A percentile compares a stretch with the other conserved stretches of the same genome.
phyloP scores from a whole-genome alignment of 2,888 invertebrate species.

The Crematogaster levior region DNA sequence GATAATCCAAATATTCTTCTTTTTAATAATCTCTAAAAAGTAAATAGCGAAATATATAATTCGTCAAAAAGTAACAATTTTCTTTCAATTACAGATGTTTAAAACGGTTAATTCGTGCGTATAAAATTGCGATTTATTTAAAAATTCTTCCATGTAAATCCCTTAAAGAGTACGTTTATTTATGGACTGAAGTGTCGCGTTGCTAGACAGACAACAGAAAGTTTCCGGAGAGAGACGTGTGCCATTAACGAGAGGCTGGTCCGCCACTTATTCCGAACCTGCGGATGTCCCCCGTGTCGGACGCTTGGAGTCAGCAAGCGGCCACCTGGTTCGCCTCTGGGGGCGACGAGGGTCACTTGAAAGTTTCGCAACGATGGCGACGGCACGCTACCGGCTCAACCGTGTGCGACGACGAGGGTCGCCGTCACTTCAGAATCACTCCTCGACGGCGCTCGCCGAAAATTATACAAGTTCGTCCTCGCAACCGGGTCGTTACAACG shows the following conservation, averaged over 20 bases:
- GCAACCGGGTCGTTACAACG: slow-evolving; percentile 42
- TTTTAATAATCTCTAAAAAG: background rate
- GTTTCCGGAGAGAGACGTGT: slow-evolving; percentile 36
- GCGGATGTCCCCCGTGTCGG: slow-evolving; percentile 37
- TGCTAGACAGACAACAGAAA: slow-evolving; percentile 30
- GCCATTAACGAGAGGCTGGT: slow-evolving; percentile 39
- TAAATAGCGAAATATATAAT: background rate
- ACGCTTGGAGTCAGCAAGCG: slow-evolving; percentile 19
- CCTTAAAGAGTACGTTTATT: background rate
- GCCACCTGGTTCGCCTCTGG: slow-evolving; percentile 23
- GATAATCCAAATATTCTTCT: background rate
- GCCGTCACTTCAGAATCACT: slow-evolving; percentile 53
- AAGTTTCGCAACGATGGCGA: slow-evolving; percentile 48
- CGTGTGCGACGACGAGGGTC: slow-evolving; percentile 49
- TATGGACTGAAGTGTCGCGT: background rate
- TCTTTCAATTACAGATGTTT: background rate
- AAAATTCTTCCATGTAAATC: background rate
- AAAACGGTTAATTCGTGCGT: background rate
- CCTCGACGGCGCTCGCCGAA: slow-evolving; percentile 41
- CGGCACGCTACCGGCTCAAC: slow-evolving; percentile 31
- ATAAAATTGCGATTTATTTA: background rate
- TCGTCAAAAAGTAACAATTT: background rate
- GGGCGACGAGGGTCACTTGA: slow-evolving; percentile 55
- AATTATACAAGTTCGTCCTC: slow-evolving; percentile 48
- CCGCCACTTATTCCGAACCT: slow-evolving; percentile 38